Percentiles rank a stretch among this genome's conserved stretches.
Evolutionary conservation across 2,797 vertebrate species (phyloP).

Genomic region (Gouania willdenowi): DNA sequence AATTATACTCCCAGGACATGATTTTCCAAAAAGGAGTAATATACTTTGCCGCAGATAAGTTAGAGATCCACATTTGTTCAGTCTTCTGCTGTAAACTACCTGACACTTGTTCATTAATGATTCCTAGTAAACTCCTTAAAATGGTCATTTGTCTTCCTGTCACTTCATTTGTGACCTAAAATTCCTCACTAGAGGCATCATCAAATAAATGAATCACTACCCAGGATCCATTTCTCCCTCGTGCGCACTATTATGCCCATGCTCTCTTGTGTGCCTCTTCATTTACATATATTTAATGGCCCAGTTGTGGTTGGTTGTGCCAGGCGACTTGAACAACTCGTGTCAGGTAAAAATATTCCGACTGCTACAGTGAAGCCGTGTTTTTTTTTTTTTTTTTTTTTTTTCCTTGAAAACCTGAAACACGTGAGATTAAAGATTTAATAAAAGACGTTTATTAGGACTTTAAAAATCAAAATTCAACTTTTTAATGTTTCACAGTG

Average conservation of each 20-base stretch:
- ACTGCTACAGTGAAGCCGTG: slow-evolving; percentile 89
- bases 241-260: slow-evolving; percentile 93
- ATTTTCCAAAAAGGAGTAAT: slow-evolving; percentile 80
- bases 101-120: slow-evolving; percentile 99
- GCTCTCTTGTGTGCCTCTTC: slow-evolving; percentile 99
- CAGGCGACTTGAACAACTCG: slow-evolving; percentile 88
- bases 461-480: slow-evolving; percentile 86
- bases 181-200: slow-evolving; percentile 99
- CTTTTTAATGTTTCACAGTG: slow-evolving; percentile 82
- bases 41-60: slow-evolving; percentile 90
- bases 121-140: slow-evolving; percentile 99
- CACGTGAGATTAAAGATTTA: slow-evolving; percentile 48
- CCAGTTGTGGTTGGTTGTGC: slow-evolving; percentile 96
- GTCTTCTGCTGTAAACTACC: slow-evolving; percentile 96
- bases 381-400: slow-evolving; percentile 83
- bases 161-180: slow-evolving; percentile 99
- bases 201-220: slow-evolving; percentile 99
- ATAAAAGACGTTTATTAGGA: slow-evolving; percentile 79
- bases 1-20: slow-evolving; percentile 84
- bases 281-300: slow-evolving; percentile 99
- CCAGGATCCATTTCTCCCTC: slow-evolving; percentile 99
- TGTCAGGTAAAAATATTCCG: slow-evolving; percentile 98
- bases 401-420: slow-evolving; percentile 81
- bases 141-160: slow-evolving; percentile 99
- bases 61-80: slow-evolving; percentile 92